Percentiles rank a stretch among this genome's conserved stretches.
phyloP scores from a whole-genome alignment of 2,113 vertebrate species.

The Narcine bancroftii region DNA sequence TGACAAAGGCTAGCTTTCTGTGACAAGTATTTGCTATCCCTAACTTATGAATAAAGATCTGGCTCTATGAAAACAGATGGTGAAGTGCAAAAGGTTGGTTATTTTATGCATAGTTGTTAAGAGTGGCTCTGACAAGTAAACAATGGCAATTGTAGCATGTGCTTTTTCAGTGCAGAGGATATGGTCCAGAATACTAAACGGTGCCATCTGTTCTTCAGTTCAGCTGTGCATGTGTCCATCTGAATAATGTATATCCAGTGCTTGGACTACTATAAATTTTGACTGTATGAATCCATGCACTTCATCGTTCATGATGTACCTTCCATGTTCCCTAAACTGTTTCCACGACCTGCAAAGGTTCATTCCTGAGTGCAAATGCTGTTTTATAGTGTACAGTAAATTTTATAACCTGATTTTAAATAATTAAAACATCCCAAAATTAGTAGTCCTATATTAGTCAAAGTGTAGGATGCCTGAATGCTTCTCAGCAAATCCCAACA shows the following conservation, averaged over 20 bases:
- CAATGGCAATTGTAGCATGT: constrained; percentile 46
- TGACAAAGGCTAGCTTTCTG: constrained; percentile 2
- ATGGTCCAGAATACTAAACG: constrained; percentile 39
- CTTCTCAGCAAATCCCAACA: neutral
- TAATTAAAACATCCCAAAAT: neutral
- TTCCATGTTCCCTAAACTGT: neutral
- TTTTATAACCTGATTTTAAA: neutral
- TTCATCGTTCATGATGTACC: constrained; percentile 39
- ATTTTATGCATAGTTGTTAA: constrained; percentile 41
- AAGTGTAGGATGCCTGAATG: constrained; percentile 8
- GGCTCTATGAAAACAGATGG: constrained; percentile 58
- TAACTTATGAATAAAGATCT: constrained; percentile 49
- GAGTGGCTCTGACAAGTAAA: constrained; percentile 33
- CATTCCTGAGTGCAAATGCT: constrained; percentile 44
- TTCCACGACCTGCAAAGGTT: neutral
- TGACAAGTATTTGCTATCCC: constrained; percentile 19
- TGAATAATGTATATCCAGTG: constrained; percentile 42
- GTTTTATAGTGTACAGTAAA: neutral
- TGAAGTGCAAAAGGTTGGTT: constrained; percentile 39
- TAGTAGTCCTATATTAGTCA: neutral
- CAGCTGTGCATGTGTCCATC: constrained; percentile 44
- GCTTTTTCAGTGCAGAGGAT: constrained; percentile 38
- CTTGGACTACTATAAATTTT: accelerated
- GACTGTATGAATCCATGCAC: constrained; percentile 48
- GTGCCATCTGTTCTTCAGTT: constrained; percentile 55